Base-by-base conservation (phyloP, 2,888 invertebrate genomes). In the Leptinotarsa rubiginosa region DNA sequence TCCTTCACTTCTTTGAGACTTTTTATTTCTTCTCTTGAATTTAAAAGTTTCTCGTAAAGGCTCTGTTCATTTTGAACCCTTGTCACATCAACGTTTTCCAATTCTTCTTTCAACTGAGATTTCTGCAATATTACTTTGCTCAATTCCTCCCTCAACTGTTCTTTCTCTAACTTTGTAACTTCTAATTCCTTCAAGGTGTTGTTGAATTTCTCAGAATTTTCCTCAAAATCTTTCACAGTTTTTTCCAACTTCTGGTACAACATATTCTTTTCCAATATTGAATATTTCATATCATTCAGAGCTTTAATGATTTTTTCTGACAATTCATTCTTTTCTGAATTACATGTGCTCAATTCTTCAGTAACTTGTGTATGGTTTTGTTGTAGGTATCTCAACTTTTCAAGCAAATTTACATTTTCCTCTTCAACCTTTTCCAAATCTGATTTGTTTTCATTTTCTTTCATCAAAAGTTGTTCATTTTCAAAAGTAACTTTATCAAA, bases 201-300 rank as follows among this genome's bases (percentile, higher is more conserved):
- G 25, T 78, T 54, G 25, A 80, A 80, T 22, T 75, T 75, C 20
- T 72, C 52, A 49, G 73, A 70, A 15, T 73, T 59, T 49, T 66
- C 68, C 22, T 74, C 73, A 16, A 72, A 65, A 16, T 75, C 71
- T 52, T 74, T 74, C 7, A 56, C 47, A 69, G 18, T 56, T 15
- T 67, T 59, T 16, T 75, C 77, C 25, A 75, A 78, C 52, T 77
- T 72, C 65, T 65, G 62, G 31, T 64, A 67, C 52, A 74, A 41
- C 4, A 64, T 50, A 22, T 71, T 69, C 7, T 66, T 74, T 71
- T 76, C 71, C 16, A 41, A 47, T 16, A 41, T 13, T 49, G 22
- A 64, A 22, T 31, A 5, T 13, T 62, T 50, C 12, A 70, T 16
- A 18, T 70, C 50, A 64, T 16, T 49, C 22, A 59, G 59, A 12